A percentile compares a stretch with the other conserved stretches of the same genome.
Conservation (phyloP, 1,140 invertebrate species). For the Ectropis grisescens region DNA sequence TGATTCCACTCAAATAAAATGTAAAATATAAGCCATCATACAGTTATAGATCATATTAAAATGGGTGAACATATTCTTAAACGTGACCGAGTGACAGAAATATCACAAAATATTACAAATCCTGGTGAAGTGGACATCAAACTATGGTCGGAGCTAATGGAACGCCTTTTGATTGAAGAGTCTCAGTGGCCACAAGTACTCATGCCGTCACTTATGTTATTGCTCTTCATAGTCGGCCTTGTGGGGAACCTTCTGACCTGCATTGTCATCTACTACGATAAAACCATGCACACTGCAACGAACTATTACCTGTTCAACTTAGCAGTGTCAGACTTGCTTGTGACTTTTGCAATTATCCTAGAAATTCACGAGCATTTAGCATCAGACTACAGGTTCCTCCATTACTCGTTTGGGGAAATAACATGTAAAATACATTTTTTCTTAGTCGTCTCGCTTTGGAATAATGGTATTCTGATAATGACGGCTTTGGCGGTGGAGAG, state of each 20-base stretch:
- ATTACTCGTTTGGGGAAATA: slow-evolving; percentile 14
- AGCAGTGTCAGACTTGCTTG: slow-evolving; percentile 84
- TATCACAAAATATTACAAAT: no score
- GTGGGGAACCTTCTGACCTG: slow-evolving; percentile 88
- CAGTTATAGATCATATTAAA: no score
- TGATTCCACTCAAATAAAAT: no score
- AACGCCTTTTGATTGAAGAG: no score
- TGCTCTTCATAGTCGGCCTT: slow-evolving; percentile 84
- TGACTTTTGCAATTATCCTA: slow-evolving; percentile 28
- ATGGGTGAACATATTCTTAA: no score
- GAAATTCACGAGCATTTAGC: slow-evolving; percentile 17
- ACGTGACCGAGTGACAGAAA: no score
- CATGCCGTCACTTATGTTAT: no score
- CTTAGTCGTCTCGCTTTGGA: slow-evolving; percentile 33
- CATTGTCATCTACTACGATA: slow-evolving; percentile 85
- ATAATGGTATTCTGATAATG: slow-evolving; percentile 47
- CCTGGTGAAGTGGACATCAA: no score
- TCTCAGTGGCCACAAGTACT: no score
- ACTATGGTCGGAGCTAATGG: no score
- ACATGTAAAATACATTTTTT: slow-evolving; percentile 39
- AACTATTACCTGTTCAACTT: slow-evolving; percentile 91
- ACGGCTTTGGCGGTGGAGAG: slow-evolving; percentile 44
- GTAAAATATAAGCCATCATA: no score
- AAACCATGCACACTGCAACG: slow-evolving; percentile 85
- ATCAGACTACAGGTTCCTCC: slow-evolving; percentile 4